Conservation (phyloP, 1,140 invertebrate genomes). For the Battus philenor region DNA sequence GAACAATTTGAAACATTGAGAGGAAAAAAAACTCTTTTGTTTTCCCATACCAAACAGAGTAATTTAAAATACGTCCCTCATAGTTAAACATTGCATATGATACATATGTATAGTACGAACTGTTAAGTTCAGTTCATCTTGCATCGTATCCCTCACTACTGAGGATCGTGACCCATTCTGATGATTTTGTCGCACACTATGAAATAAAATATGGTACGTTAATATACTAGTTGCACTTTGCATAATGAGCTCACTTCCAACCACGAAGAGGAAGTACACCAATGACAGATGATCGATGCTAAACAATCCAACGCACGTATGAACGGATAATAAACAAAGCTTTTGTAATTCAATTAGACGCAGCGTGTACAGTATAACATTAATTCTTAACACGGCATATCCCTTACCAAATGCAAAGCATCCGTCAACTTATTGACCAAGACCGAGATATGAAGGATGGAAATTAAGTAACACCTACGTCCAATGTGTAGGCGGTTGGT, state of each 20-base stretch:
- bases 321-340: constrained; percentile 12
- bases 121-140: not conserved
- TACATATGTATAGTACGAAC: not conserved
- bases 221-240: constrained; percentile 19
- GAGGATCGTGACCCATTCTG: no score
- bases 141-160: no score
- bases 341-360: constrained; percentile 15
- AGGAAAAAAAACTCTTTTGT: no score
- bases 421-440: constrained; percentile 8
- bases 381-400: not conserved
- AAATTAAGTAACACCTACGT: constrained; percentile 10
- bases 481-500: constrained; percentile 6
- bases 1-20: no score
- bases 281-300: constrained; percentile 51
- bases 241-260: constrained; percentile 38
- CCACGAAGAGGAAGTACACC: constrained; percentile 39
- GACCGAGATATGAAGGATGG: not conserved
- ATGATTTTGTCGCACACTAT: no score
- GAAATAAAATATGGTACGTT: constrained; percentile 1
- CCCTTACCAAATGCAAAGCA: constrained; percentile 1
- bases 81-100: not conserved
- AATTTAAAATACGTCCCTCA: not conserved
- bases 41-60: no score
- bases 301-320: constrained; percentile 23
- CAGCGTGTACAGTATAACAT: constrained; percentile 8